Conservation (phyloP, 2,797 vertebrate genomes). For the Heteromormyrus szaboi region DNA sequence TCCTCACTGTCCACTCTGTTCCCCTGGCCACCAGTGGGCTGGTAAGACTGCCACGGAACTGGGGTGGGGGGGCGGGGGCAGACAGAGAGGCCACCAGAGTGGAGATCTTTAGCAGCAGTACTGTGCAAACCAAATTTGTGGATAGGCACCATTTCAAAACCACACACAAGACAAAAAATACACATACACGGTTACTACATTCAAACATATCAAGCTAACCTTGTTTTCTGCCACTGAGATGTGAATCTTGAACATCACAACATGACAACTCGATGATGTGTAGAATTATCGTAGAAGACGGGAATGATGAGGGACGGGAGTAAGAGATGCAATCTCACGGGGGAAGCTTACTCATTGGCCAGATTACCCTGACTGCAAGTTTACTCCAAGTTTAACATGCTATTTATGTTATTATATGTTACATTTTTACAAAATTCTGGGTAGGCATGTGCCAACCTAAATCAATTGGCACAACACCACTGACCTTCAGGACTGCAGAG, state of each 20-base stretch:
- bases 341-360: neutral
- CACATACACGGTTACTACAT: neutral
- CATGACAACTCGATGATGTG: neutral
- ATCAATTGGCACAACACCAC: neutral
- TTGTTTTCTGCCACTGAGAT: neutral
- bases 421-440: neutral
- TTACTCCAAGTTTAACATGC: neutral
- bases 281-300: neutral
- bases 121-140: neutral
- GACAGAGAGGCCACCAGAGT: neutral
- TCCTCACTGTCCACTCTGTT: conserved; percentile 49
- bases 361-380: neutral
- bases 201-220: neutral
- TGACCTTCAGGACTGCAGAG: neutral
- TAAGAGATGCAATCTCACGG: neutral
- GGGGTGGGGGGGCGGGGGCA: neutral
- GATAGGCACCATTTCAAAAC: neutral
- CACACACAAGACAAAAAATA: neutral
- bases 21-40: conserved; percentile 56
- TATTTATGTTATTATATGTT: neutral
- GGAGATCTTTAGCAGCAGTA: neutral
- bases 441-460: neutral
- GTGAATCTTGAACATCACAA: neutral
- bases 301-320: neutral
- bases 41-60: conserved; percentile 68